Evolutionary conservation across 2,888 invertebrate species (phyloP).

Genomic region (Cephalotes varians): DNA sequence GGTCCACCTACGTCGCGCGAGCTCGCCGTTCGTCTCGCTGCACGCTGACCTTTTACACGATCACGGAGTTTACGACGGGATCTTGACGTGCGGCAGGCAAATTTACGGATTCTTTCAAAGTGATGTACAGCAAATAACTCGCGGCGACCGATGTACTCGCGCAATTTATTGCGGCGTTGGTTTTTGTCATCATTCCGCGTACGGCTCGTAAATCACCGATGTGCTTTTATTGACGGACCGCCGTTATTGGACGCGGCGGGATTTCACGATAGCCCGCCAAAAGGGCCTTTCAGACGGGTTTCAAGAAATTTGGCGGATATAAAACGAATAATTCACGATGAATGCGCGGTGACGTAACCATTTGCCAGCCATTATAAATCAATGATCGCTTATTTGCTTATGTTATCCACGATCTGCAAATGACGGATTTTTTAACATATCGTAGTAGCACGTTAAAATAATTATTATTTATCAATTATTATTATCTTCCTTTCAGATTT

Average conservation of each 20-base stretch:
- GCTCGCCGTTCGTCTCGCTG: neutral
- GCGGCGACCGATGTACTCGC: conserved; percentile 40
- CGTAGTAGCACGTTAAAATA: neutral
- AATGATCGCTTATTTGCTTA: conserved; percentile 14
- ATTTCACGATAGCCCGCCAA: conserved; percentile 29
- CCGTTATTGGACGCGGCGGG: conserved; percentile 29
- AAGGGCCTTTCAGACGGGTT: conserved; percentile 20
- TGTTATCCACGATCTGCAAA: neutral
- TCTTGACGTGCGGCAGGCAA: conserved; percentile 42
- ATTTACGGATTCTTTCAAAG: conserved; percentile 64
- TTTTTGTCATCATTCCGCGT: conserved; percentile 45
- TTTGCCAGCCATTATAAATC: conserved; percentile 32
- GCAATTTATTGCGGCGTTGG: conserved; percentile 58
- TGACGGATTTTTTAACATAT: neutral
- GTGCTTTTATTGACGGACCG: conserved; percentile 50
- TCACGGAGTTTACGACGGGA: conserved; percentile 59
- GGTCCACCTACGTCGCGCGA: conserved; percentile 7
- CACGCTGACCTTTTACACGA: conserved; percentile 12
- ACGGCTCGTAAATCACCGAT: conserved; percentile 40
- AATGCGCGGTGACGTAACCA: neutral
- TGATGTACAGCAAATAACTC: conserved; percentile 55
- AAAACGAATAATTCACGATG: conserved; percentile 20
- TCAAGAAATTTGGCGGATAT: conserved; percentile 41
- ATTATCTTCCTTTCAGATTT: no score
- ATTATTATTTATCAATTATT: neutral